Evolutionary conservation across 2,797 vertebrate genomes (phyloP).

Genomic region (Rhinoraja longicauda): DNA sequence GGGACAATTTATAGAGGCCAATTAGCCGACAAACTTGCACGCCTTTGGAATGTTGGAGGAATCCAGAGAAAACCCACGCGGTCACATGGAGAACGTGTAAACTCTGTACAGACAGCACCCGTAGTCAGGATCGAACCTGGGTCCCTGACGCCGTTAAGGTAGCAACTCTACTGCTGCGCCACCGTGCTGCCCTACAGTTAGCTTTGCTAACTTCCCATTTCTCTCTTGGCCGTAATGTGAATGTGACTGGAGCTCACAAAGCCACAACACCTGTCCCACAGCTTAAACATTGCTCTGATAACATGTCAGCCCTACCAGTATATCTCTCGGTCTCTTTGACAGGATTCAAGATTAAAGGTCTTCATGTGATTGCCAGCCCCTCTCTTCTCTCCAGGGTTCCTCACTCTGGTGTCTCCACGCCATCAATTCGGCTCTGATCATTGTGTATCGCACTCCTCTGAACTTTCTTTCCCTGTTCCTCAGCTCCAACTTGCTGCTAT

Average conservation of each 20-base stretch:
- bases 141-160: too few species aligned
- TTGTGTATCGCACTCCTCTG: neutral
- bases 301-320: neutral
- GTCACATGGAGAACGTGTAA: too few species aligned
- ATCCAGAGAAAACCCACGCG: too few species aligned
- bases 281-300: neutral
- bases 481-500: neutral
- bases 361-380: neutral
- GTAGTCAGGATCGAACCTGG: too few species aligned
- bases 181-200: neutral
- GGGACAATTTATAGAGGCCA: too few species aligned
- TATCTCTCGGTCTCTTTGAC: neutral
- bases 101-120: too few species aligned
- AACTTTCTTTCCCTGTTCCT: neutral
- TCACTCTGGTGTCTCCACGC: neutral
- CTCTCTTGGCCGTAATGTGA: neutral
- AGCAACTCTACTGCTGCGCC: too few species aligned
- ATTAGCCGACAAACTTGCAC: too few species aligned
- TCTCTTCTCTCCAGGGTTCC: neutral
- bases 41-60: too few species aligned
- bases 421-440: neutral
- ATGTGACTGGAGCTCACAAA: neutral
- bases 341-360: neutral
- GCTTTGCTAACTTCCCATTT: neutral
- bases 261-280: neutral